These are phyloP conservation scores for Escarpia spicata DNA, from an alignment of 2,888 invertebrate genomes.

Conservation along the genomic window DNA sequence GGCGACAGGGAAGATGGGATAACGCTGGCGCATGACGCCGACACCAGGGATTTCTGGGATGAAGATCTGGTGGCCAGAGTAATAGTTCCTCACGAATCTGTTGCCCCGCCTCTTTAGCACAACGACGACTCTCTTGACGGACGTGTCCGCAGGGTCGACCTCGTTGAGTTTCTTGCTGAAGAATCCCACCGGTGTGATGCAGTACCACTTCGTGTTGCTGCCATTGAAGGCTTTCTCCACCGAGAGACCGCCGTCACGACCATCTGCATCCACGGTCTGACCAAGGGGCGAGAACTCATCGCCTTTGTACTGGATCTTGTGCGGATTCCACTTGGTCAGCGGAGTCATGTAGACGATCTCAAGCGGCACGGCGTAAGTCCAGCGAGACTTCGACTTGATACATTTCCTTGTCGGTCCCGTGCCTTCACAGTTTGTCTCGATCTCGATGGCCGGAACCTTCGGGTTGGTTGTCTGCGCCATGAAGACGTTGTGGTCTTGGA, in stretches of 20 bases:
- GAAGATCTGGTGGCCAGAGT: slow-evolving; percentile 30
- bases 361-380: slow-evolving; percentile 30
- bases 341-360: slow-evolving; percentile 33
- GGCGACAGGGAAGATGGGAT: no score
- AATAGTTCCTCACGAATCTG: background rate
- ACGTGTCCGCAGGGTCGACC: background rate
- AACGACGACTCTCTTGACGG: background rate
- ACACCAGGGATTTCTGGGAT: slow-evolving; percentile 42
- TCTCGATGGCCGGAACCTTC: background rate
- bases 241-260: background rate
- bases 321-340: slow-evolving; percentile 30
- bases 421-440: background rate
- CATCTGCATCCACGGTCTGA: background rate
- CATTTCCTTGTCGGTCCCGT: background rate
- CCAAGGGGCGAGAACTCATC: background rate
- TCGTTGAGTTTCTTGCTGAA: background rate
- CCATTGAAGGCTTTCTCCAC: background rate
- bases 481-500: slow-evolving; percentile 18
- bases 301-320: slow-evolving; percentile 24
- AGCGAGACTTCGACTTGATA: background rate
- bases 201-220: background rate
- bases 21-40: no score
- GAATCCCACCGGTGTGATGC: background rate
- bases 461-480: slow-evolving; percentile 24
- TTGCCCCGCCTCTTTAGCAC: background rate